Base-by-base conservation (phyloP, 2,113 vertebrate genomes). In the Alces alces region DNA sequence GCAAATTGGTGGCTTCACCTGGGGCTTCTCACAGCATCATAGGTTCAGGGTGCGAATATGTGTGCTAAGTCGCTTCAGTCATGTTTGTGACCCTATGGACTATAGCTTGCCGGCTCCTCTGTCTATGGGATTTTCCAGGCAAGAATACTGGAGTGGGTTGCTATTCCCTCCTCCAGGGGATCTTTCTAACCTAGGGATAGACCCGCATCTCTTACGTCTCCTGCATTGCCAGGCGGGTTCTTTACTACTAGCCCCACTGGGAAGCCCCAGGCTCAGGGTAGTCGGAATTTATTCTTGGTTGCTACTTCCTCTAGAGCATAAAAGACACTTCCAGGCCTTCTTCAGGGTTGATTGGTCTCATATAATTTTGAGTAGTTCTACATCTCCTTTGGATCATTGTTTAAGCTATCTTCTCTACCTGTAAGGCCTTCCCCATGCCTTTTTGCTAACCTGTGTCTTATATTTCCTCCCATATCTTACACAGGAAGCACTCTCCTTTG, bases 181-280 rank as follows among this genome's bases (percentile, higher is more conserved):
- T 66, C 61, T 66, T 66, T 19, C 61, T 66, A n/a, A 66, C 61
- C 17, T n/a, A 17, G 16, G 33, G 33, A n/a, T 66, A n/a, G 61
- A 66, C 61, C 33, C 2, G 1, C 0, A 4, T n/a, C 33, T 66
- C 61, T n/a, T 66, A 16, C 15, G 60, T 61, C 60, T 61, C 60
- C 60, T 23, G 17, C 4, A 6, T 39, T 39, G n/a, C 19, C 19
- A 70, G 10, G n/a, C 0, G 1, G n/a, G n/a, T 70, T 39, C 70
- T 76, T 76, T 76, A 27, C 23, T 36, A 43, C 23, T 76, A 43
- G 36, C 12, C 11, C 70, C 36, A 27, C 21, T 25, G 70, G 21
- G 36, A 73, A 43, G n/a, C 2, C 1, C 6, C 12, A 73, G 36
- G 11, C 30, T 95, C 4, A 11, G 5, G 6, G 13, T 45, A 21